Percentiles rank a stretch among this genome's conserved stretches.
phyloP scores from a whole-genome alignment of 1,140 invertebrate species.

The Drosophila kohkoa region DNA sequence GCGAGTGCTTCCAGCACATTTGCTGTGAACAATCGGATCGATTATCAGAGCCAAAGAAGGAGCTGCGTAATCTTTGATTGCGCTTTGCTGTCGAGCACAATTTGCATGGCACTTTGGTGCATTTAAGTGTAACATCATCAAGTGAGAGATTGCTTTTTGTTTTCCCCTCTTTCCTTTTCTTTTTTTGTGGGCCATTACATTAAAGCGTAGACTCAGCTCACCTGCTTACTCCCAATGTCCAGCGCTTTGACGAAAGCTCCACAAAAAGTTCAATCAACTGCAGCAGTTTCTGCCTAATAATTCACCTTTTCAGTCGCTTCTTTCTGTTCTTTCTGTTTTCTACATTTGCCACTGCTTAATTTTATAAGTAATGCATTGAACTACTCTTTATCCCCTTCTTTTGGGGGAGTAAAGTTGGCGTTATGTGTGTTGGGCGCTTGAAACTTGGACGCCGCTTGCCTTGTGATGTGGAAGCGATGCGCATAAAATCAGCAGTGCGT shows the following conservation, averaged over 20 bases:
- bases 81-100: conserved; percentile 7
- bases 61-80: conserved; percentile 27
- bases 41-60: conserved; percentile 15
- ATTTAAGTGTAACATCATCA: conserved; percentile 26
- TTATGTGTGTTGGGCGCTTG: conserved; percentile 7
- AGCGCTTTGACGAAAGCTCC: conserved; percentile 24
- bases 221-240: neutral
- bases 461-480: conserved; percentile 80
- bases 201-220: conserved; percentile 7
- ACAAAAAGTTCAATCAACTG: conserved; percentile 65
- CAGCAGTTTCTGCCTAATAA: conserved; percentile 52
- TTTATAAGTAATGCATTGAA: conserved; percentile 71
- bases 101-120: conserved; percentile 17
- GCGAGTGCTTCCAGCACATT: conserved; percentile 34
- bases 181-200: conserved; percentile 16
- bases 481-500: conserved; percentile 79
- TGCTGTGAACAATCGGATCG: conserved; percentile 37
- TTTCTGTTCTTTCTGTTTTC: conserved; percentile 43
- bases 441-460: conserved; percentile 53
- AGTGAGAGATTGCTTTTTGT: conserved; percentile 63
- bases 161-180: neutral
- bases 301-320: conserved; percentile 60
- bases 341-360: conserved; percentile 68
- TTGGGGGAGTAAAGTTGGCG: neutral
- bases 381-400: conserved; percentile 28